phyloP scores from a whole-genome alignment of 2,888 invertebrate species.

The Zaprionus lineosus region DNA sequence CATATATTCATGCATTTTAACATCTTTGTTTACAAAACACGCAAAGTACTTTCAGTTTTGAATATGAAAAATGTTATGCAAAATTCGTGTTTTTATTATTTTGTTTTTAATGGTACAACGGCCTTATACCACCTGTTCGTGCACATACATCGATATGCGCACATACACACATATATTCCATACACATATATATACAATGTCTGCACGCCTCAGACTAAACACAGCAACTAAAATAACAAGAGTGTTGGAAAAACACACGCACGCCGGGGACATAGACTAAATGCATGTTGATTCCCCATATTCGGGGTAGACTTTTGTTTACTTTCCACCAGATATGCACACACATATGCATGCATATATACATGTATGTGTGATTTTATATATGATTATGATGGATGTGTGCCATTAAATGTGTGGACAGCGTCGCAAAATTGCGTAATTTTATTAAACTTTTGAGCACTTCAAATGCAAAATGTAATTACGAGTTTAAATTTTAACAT shows the following conservation, averaged over 20 bases:
- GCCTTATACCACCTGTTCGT: conserved; percentile 53
- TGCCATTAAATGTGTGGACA: conserved; percentile 40
- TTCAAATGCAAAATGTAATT: conserved; percentile 16
- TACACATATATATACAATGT: conserved; percentile 30
- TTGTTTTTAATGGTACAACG: conserved; percentile 40
- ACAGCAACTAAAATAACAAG: conserved; percentile 61
- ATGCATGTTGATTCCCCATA: conserved; percentile 11
- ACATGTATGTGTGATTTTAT: conserved; percentile 17
- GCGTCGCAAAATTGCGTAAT: conserved; percentile 43
- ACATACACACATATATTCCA: background rate
- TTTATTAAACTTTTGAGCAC: conserved; percentile 17
- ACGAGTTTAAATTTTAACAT: conserved; percentile 11
- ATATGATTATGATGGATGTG: conserved; percentile 7
- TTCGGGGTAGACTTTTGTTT: conserved; percentile 48
- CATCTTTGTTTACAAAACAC: conserved; percentile 7
- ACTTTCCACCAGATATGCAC: no score
- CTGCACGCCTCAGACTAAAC: conserved; percentile 62
- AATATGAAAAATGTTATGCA: background rate
- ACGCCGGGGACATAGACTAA: conserved; percentile 10
- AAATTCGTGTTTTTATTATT: conserved; percentile 26
- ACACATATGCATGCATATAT: conserved; percentile 11
- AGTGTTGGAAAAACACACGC: conserved; percentile 6
- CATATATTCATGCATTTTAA: no score
- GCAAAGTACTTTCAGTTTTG: conserved; percentile 4
- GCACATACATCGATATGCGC: background rate